These are phyloP conservation scores for Bombus huntii DNA, from an alignment of 1,140 invertebrate genomes.

Conservation along the genomic window DNA sequence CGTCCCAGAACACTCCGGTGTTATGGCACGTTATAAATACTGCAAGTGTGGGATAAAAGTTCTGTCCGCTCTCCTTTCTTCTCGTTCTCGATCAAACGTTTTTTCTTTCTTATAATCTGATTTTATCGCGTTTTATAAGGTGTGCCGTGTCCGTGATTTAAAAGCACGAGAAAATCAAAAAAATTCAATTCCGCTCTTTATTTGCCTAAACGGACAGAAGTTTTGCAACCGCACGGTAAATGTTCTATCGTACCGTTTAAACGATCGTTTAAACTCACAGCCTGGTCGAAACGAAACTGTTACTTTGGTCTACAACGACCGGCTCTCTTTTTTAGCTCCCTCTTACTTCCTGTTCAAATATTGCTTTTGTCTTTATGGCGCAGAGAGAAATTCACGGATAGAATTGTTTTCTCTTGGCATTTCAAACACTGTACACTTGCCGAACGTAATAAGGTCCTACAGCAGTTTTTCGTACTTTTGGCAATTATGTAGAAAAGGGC, in stretches of 20 bases:
- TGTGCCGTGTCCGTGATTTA: neutral
- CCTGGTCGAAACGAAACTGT: neutral
- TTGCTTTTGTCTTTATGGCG: neutral
- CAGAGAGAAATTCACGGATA: neutral
- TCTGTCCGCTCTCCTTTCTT: neutral
- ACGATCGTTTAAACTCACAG: constrained; percentile 22
- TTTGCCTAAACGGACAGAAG: neutral
- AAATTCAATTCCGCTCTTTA: neutral
- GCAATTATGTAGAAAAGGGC: too few relatives aligned
- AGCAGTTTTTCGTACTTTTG: too few relatives aligned
- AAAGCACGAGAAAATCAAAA: neutral
- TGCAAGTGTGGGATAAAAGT: neutral
- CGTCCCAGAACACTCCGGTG: neutral
- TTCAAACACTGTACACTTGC: neutral
- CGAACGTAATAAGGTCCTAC: too few relatives aligned
- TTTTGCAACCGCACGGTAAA: neutral
- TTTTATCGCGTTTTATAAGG: neutral
- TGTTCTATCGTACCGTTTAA: neutral
- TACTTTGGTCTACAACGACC: neutral
- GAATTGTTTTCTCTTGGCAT: neutral
- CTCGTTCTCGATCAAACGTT: too few relatives aligned
- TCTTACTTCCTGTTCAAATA: neutral
- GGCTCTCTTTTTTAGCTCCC: neutral
- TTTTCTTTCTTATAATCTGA: neutral
- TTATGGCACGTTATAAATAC: constrained; percentile 13